Evolutionary conservation across 2,888 invertebrate genomes (phyloP).

Genomic region (Phytoseiulus persimilis): DNA sequence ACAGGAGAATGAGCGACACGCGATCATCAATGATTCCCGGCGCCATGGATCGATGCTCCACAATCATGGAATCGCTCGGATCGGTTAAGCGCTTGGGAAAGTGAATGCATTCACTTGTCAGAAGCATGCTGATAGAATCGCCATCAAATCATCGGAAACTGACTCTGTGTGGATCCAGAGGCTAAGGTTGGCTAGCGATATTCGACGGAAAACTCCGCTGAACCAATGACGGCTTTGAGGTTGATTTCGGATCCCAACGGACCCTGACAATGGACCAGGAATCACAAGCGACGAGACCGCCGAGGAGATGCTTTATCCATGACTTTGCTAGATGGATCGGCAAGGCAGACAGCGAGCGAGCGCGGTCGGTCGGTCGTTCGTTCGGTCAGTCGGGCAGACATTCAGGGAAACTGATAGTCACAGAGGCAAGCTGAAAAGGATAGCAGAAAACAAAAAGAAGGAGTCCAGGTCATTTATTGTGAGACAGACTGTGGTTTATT

Average conservation of each 20-base stretch:
- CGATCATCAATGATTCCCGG: too few species aligned
- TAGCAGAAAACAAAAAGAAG: not conserved
- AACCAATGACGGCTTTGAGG: not conserved
- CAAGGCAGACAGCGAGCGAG: not conserved
- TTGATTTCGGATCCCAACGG: not conserved
- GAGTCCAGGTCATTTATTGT: slow-evolving; percentile 27
- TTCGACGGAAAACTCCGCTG: not conserved
- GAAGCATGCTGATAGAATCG: too few species aligned
- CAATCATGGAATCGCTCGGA: too few species aligned
- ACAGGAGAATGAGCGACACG: too few species aligned
- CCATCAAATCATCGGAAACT: too few species aligned
- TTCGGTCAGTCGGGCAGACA: not conserved
- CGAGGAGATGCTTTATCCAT: not conserved
- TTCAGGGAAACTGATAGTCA: not conserved
- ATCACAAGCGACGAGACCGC: not conserved
- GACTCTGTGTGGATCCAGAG: too few species aligned
- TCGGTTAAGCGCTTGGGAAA: too few species aligned
- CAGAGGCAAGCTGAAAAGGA: not conserved
- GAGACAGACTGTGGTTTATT: slow-evolving; percentile 39
- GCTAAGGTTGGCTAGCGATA: too few species aligned
- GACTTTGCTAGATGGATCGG: not conserved
- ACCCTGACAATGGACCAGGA: not conserved
- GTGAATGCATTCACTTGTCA: too few species aligned
- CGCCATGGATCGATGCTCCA: too few species aligned
- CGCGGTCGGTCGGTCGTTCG: not conserved